phyloP scores from a whole-genome alignment of 2,888 invertebrate species.

The Tenthredo scrophulariae region DNA sequence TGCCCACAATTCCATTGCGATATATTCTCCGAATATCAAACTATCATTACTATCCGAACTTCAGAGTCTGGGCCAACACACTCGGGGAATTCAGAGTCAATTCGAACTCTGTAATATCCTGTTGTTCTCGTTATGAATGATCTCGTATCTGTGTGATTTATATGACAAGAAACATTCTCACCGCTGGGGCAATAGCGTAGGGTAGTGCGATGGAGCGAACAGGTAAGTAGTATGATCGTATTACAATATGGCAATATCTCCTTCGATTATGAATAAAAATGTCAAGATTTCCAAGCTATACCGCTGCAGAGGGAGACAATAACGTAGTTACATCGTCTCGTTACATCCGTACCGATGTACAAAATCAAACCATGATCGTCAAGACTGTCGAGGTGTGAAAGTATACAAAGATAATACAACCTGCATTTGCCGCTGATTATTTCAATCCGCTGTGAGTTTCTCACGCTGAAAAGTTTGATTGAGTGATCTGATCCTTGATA shows the following conservation, averaged over 20 bases:
- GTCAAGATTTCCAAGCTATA: no score
- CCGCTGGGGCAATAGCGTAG: background rate
- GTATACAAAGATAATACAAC: background rate
- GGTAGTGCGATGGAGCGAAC: background rate
- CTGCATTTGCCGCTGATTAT: background rate
- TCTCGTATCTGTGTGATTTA: background rate
- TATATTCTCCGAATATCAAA: background rate
- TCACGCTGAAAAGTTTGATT: background rate
- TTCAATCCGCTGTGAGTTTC: background rate
- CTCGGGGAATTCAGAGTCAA: no score
- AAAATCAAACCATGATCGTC: background rate
- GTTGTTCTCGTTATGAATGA: background rate
- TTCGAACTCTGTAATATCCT: no score
- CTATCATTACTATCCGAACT: background rate
- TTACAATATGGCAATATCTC: background rate
- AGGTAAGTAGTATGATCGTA: background rate
- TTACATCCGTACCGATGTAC: background rate
- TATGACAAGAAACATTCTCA: background rate
- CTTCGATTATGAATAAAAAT: no score
- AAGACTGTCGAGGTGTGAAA: background rate
- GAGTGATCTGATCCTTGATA: background rate
- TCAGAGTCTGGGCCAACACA: no score
- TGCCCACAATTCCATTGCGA: background rate
- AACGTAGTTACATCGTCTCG: no score
- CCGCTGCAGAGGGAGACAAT: no score